phyloP scores from a whole-genome alignment of 2,113 vertebrate species.

The Protobothrops flavoviridis region DNA sequence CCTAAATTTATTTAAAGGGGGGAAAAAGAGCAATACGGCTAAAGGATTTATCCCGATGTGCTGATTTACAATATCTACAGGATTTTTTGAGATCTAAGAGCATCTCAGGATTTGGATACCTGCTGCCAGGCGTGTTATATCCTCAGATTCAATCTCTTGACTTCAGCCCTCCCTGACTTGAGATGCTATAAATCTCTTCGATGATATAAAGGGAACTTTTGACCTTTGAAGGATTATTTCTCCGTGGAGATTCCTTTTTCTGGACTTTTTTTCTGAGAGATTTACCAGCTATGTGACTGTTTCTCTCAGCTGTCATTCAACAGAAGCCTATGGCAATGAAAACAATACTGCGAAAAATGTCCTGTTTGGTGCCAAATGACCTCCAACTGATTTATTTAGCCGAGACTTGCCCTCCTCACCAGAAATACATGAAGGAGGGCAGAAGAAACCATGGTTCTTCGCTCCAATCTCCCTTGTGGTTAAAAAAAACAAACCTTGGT shows the following conservation, averaged over 20 bases:
- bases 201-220: not conserved
- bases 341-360: not conserved
- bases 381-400: not conserved
- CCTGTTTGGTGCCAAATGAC: not conserved
- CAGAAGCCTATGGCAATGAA: not conserved
- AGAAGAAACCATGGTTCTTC: not conserved
- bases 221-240: not conserved
- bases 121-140: not conserved
- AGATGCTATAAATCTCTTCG: not conserved
- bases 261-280: not conserved
- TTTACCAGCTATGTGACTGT: not conserved
- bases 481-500: not conserved
- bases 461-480: not conserved
- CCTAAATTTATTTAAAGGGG: not conserved
- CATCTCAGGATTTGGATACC: not conserved
- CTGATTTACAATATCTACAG: not conserved
- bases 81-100: not conserved
- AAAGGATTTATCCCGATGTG: not conserved
- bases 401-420: not conserved
- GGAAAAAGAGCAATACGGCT: not conserved
- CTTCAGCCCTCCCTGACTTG: not conserved
- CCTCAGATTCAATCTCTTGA: not conserved
- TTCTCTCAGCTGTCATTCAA: not conserved
- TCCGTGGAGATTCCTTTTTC: not conserved
- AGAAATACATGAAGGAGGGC: not conserved